Percentiles rank a stretch among this genome's conserved stretches.
phyloP scores from a whole-genome alignment of 2,113 vertebrate species.

The Chrysemys picta region DNA sequence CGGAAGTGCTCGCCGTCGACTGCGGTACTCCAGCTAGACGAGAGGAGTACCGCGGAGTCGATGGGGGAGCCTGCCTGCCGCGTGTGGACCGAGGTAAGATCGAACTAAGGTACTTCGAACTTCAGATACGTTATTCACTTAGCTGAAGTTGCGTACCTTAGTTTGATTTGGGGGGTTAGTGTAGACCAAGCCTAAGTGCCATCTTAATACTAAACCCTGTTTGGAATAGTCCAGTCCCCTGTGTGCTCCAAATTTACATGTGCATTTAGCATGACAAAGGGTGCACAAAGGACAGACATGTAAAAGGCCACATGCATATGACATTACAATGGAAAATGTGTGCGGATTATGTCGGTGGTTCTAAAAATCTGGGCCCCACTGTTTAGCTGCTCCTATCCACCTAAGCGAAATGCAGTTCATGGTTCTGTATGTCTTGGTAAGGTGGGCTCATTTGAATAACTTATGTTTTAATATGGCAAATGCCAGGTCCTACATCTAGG shows the following conservation, averaged over 20 bases:
- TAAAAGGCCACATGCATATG: neutral
- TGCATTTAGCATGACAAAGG: neutral
- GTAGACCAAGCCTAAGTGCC: too few species aligned
- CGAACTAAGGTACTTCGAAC: too few species aligned
- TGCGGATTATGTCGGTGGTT: neutral
- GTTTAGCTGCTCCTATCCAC: neutral
- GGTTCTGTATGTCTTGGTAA: neutral
- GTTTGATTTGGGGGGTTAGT: too few species aligned
- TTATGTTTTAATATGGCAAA: neutral
- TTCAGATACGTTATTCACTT: too few species aligned
- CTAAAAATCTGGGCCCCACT: neutral
- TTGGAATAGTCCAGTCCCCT: neutral
- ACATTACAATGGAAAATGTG: neutral
- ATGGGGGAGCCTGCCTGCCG: too few species aligned
- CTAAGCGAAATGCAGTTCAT: neutral
- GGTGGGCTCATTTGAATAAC: neutral
- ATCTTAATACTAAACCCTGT: neutral
- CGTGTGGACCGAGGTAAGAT: too few species aligned
- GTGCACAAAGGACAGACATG: neutral
- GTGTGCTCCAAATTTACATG: too few species aligned
- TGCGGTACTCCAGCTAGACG: too few species aligned
- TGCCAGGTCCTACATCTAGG: neutral
- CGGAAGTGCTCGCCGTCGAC: too few species aligned
- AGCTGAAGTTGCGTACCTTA: too few species aligned
- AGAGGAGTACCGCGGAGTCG: too few species aligned